Base-by-base conservation (phyloP, 2,888 invertebrate species). In the Spodoptera picta region DNA sequence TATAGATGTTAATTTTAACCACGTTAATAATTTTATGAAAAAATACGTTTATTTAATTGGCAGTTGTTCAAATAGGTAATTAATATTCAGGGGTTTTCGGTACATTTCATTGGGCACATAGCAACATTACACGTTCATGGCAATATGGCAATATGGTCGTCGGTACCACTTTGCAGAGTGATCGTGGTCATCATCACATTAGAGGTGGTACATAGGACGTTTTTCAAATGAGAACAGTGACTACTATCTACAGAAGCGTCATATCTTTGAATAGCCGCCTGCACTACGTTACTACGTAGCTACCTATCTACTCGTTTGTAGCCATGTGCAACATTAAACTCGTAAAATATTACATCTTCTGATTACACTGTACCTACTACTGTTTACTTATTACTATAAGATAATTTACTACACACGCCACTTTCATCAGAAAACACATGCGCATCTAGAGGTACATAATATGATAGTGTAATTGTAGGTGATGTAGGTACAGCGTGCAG, bases 271-370 rank as follows among this genome's bases (percentile, higher is more conserved):
- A 36, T 36, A 36, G 6, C 36, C 7, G 6, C 9, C 9, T 9
- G 36, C 6, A 9, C 19, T 19, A 19, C 19, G 19, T 36, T 2
- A 57, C 44, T 31, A 51, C 36, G 6, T 43, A 12, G 31, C 36
- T 53, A 42, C 36, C 45, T 74, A 71, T 74, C 63, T 47, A 45
- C 52, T 19, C 46, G 59, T 65, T 69, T 63, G 65, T 60, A 66
- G 43, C 50, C 48, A 61, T 54, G 61, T 61, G 69, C 60, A 73
- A 43, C 43, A 73, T 48, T 56, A 73, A 19, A 61, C 69, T 70
- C 56, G 62, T 69, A 57, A 68, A 69, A 73, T 31, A 49, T 68
- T 14, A 49, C 53, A 54, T 72, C 65, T 53, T 3, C 24, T 56
- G 48, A 69, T 65, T 62, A 48, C 44, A 49, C 42, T 0, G 1